phyloP scores from a whole-genome alignment of 2,888 invertebrate genomes.

The Neoitamus cyanurus region DNA sequence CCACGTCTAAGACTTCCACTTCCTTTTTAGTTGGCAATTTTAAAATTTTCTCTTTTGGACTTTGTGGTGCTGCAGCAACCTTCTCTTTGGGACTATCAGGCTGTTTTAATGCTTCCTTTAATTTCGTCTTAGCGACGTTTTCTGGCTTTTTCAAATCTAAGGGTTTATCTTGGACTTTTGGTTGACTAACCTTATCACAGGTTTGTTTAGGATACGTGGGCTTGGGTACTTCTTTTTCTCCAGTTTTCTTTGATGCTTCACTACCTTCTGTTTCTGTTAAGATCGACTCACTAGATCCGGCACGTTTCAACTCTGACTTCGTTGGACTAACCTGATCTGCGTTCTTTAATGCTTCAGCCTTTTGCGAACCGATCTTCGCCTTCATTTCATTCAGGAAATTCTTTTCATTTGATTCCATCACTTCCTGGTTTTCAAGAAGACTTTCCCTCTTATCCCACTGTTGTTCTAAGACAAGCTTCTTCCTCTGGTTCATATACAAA shows the following conservation, averaged over 20 bases:
- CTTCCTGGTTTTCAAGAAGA: constrained; percentile 48
- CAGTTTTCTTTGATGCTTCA: neutral
- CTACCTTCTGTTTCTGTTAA: neutral
- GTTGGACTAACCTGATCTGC: constrained; percentile 51
- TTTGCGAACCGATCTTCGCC: constrained; percentile 52
- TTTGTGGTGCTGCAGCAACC: neutral
- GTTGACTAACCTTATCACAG: constrained; percentile 49
- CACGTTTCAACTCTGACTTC: constrained; percentile 42
- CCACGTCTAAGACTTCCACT: neutral
- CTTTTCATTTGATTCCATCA: neutral
- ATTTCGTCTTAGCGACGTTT: neutral
- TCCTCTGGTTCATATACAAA: constrained; percentile 71
- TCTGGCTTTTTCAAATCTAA: neutral
- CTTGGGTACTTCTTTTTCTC: neutral
- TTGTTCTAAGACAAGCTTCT: constrained; percentile 67
- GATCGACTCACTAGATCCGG: constrained; percentile 54
- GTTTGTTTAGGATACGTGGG: neutral
- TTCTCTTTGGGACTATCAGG: neutral
- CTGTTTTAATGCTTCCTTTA: neutral
- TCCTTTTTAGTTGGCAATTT: neutral
- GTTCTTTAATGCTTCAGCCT: constrained; percentile 55
- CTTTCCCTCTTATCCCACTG: constrained; percentile 56
- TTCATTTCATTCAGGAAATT: constrained; percentile 53
- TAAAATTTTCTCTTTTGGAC: neutral
- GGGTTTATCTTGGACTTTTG: constrained; percentile 16